These are phyloP conservation scores for Lytechinus variegatus DNA, from an alignment of 35 echinoderm and acorn worm species.

Conservation along the genomic window DNA sequence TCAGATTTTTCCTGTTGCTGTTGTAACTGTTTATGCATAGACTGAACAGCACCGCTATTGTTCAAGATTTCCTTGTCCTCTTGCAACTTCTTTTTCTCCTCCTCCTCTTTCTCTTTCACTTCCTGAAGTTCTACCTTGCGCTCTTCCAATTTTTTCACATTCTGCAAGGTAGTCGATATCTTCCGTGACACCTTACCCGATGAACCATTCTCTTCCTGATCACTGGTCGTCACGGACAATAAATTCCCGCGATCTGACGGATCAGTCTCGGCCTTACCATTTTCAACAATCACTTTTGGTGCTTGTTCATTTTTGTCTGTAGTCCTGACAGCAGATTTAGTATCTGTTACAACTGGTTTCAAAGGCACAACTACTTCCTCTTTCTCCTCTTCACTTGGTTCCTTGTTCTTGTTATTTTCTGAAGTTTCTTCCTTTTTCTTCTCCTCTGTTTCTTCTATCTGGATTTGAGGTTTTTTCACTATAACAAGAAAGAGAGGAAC, in stretches of 20 bases:
- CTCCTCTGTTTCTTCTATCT: neutral
- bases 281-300: neutral
- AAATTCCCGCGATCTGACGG: slow-evolving; percentile 50
- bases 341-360: slow-evolving; percentile 11
- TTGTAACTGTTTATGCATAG: slow-evolving; percentile 77
- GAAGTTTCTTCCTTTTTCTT: neutral
- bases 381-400: neutral
- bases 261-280: slow-evolving; percentile 51
- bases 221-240: neutral
- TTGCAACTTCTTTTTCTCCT: neutral
- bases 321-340: slow-evolving; percentile 9
- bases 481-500: neutral
- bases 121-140: slow-evolving; percentile 34
- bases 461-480: neutral
- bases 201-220: slow-evolving; percentile 2
- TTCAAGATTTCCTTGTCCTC: slow-evolving; percentile 54
- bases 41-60: slow-evolving; percentile 77
- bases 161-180: slow-evolving; percentile 52
- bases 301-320: neutral
- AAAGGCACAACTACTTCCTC: slow-evolving; percentile 14
- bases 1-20: slow-evolving; percentile 50
- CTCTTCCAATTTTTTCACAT: neutral
- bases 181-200: slow-evolving; percentile 31
- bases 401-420: neutral
- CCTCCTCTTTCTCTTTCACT: slow-evolving; percentile 22